Conservation (phyloP, 2,113 vertebrate genomes). For the Microcebus griseorufus region DNA sequence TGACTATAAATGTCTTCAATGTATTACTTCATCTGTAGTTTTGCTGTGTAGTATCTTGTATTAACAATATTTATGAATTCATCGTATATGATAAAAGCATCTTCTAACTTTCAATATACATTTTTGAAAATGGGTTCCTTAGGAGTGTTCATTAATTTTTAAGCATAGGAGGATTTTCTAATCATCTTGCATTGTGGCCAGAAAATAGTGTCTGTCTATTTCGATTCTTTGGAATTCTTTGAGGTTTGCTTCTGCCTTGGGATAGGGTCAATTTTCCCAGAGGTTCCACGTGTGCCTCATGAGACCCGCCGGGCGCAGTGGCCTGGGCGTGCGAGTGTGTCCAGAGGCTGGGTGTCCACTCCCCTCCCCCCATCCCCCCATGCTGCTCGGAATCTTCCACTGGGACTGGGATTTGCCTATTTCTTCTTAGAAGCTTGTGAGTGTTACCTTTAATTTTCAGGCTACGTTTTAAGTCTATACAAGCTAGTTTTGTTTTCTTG, state of each 20-base stretch:
- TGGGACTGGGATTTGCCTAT: neutral
- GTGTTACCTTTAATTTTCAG: neutral
- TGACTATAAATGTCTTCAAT: neutral
- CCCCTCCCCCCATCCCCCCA: neutral
- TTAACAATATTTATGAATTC: neutral
- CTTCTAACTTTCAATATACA: neutral
- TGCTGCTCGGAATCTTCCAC: neutral
- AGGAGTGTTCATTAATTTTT: neutral
- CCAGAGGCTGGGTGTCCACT: accelerated
- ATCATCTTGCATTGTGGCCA: neutral
- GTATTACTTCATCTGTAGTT: neutral
- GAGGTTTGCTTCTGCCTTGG: neutral
- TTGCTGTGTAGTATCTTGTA: neutral
- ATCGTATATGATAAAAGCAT: neutral
- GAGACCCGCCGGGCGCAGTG: neutral
- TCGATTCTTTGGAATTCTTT: neutral
- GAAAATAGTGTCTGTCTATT: neutral
- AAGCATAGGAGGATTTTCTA: neutral
- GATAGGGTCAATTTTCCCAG: neutral
- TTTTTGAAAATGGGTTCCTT: neutral
- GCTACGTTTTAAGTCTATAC: neutral
- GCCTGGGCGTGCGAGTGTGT: no score
- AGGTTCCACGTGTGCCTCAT: accelerated
- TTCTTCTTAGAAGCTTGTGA: neutral
- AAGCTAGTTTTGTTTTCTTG: neutral